These are phyloP conservation scores for Enteromius anoplus DNA, from an alignment of 2,797 vertebrate species.

Conservation along the genomic window DNA sequence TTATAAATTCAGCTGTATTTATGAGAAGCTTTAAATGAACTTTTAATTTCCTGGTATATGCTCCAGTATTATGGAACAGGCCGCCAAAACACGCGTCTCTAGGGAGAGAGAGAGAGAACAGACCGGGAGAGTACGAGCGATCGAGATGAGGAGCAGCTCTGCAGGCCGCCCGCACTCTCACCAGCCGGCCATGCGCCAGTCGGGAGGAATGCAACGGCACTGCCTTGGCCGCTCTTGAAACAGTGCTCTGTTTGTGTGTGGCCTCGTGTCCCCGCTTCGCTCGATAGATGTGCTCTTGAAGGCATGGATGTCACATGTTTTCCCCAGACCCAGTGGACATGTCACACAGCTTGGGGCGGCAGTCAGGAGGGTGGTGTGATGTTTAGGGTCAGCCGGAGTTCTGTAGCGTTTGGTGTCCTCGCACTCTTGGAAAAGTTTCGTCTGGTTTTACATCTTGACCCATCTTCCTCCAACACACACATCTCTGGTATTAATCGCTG, in stretches of 20 bases:
- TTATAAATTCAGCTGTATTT: slow-evolving; percentile 41
- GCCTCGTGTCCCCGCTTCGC: slow-evolving; percentile 34
- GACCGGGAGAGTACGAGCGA: background rate
- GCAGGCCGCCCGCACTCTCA: slow-evolving; percentile 50
- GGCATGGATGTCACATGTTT: slow-evolving; percentile 58
- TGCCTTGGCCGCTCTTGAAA: slow-evolving; percentile 57
- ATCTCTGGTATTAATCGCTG: slow-evolving; percentile 28
- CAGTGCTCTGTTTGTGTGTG: slow-evolving; percentile 58
- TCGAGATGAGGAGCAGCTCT: slow-evolving; percentile 39
- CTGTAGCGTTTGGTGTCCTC: slow-evolving; percentile 18
- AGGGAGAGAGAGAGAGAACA: slow-evolving; percentile 29
- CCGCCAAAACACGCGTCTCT: slow-evolving; percentile 25
- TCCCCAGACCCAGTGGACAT: slow-evolving; percentile 43
- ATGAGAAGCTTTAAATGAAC: slow-evolving; percentile 50
- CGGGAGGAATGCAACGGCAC: slow-evolving; percentile 57
- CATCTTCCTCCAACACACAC: background rate
- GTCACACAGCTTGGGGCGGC: slow-evolving; percentile 51
- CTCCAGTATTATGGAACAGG: slow-evolving; percentile 18
- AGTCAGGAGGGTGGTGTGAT: slow-evolving; percentile 52
- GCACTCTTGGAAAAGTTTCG: background rate
- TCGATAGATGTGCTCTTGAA: slow-evolving; percentile 54
- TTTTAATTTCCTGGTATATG: slow-evolving; percentile 38
- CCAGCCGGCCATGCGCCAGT: slow-evolving; percentile 55
- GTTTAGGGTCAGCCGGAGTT: slow-evolving; percentile 36
- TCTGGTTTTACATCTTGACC: background rate